Base-by-base conservation (phyloP, 2,797 vertebrate genomes). In the Micromesistius poutassou region DNA sequence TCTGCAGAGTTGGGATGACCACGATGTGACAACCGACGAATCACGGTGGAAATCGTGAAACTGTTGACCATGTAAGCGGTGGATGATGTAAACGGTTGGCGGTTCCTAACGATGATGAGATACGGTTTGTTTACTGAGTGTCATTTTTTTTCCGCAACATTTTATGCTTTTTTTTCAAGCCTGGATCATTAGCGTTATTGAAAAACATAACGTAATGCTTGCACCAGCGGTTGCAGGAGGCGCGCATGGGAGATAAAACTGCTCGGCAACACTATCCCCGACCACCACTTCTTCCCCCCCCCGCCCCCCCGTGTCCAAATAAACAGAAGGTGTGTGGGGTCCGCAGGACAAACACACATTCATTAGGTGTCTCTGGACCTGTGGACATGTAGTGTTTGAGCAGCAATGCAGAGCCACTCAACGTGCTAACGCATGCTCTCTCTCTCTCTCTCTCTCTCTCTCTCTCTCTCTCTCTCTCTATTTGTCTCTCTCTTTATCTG, bases 301-400 rank as follows among this genome's bases (percentile, higher is more conserved):
- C 14, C 46, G 16, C 14, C 46, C 46, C 46, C 46, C 16, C 90
- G 85, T 91, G 88, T 93, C 93, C 91, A 94, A 94, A 94, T 93
- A 94, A 94, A 94, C 92, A 94, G 82, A 87, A 50, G 86, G 89
- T 89, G 89, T 93, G 89, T 93, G 91, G 90, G 90, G 92, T 91
- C 90, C 80, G 85, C 89, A 90, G 91, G 91, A 93, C 91, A 93
- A 93, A 93, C 90, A 92, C 87, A 89, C 91, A 92, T 94, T 94
- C 92, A 93, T 90, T 91, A 92, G 92, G 84, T 89, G 88, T 91
- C 88, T 90, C 62, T 50, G 74, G 80, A 79, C 88, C 86, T 85
- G 77, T 83, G 84, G 86, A 87, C 74, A 73, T 62, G 35, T 79
- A 73, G 78, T 87, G 85, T 90, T 87, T 86, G 86, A 86, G 80